Base-by-base conservation (phyloP, 1,140 invertebrate species). In the Melipona quadrifasciata region DNA sequence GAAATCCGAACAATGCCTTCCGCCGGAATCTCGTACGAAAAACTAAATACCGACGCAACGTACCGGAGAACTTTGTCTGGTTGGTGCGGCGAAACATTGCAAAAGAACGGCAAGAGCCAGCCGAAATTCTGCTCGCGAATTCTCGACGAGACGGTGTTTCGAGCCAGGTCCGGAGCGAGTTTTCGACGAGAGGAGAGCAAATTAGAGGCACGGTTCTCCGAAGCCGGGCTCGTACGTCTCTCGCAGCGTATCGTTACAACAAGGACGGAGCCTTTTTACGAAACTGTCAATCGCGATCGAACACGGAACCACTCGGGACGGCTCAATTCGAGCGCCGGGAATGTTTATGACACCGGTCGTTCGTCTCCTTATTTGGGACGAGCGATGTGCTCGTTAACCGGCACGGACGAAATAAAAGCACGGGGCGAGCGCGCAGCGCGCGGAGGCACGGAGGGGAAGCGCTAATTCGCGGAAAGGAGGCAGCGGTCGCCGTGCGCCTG, bases 261-360 rank as follows among this genome's bases (percentile, higher is more conserved):
- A 19, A 14, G 19, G n/a, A 78, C 47, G 47, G 16, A 24, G 55
- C 61, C 77, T 82, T 84, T 85, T 89, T 89, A 85, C 83, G 58
- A 76, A 88, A 86, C 80, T 78, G 87, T 89, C 87, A 88, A 86
- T 89, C 83, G 68, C 65, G 79, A n/a, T 72, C 86, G 58, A 67
- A 64, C 55, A 74, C 39, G 86, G 87, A 74, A 82, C 74, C 57
- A 79, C 51, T 47, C 24, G 39, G 76, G 87, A 89, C 80, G 76
- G 68, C 85, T 89, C 84, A 89, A 89, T 89, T 86, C 74, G 85
- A 76, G 78, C 68, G 16, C 16, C 14, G 68, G n/a, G 71, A 89
- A 88, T 86, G 84, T 88, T 88, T 83, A 89, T 82, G 83, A 88
- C 80, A 75, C 39, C 78, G 34, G 75, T 76, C 65, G 81, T 51